Base-by-base conservation (phyloP, 1,140 invertebrate genomes). In the Drosophila mauritiana region DNA sequence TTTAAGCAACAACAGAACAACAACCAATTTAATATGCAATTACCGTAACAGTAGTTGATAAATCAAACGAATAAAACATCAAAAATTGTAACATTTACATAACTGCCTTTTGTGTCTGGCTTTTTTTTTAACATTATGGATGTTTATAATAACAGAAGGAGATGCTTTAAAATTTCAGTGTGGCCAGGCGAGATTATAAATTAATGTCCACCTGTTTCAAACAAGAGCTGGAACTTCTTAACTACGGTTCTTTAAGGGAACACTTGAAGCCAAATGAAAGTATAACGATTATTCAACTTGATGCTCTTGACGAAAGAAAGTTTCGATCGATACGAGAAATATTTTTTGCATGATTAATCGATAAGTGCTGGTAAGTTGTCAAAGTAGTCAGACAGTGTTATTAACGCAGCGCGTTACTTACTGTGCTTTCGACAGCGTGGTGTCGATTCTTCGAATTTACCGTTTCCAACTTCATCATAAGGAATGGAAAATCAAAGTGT, bases 1-100 rank as follows among this genome's bases (percentile, higher is more conserved):
- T 81, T 78, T 86, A 90, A 90, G 86, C 78, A 90, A 84, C 65
- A 78, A 68, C 52, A 80, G 31, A 79, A 78, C 64, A 37, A 81
- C 73, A 90, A 90, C 73, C 85, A 90, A 88, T 90, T 82, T 83
- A 90, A 86, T 86, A 82, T 90, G 81, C 78, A 88, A 90, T 90
- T 90, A 86, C 74, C 73, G 70, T 73, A 90, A 83, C 54, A 82
- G 86, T 90, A 90, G 86, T 90, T 90, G 86, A 90, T 90, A 90
- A 90, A 90, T 90, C 86, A 90, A 90, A 90, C 43, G 43, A 90
- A 82, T 70, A 86, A 90, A 80, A 79, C 43, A 76, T 59, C 55
- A 77, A 85, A 80, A 81, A 85, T 79, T 70, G 78, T 86, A 85
- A 76, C 69, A 89, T 82, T 76, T 84, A 58, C 73, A 63, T 27